A percentile compares a stretch with the other conserved stretches of the same genome.
Evolutionary conservation across 2,888 invertebrate species (phyloP).

Genomic region (Aethes cnicana): DNA sequence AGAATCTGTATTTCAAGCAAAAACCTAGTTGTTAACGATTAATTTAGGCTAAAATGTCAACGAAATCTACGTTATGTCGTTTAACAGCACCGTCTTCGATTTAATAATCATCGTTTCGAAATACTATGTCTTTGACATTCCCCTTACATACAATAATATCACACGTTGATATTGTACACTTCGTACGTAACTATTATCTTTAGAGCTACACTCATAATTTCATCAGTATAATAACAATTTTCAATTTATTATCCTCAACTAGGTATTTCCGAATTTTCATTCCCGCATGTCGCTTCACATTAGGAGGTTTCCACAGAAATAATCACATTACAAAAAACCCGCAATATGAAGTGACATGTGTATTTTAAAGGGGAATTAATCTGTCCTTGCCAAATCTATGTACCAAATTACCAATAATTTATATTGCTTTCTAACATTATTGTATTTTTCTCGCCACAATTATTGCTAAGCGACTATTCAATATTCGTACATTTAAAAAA

Average conservation of each 20-base stretch:
- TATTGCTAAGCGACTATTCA: constrained; percentile 41
- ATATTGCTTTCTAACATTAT: constrained; percentile 45
- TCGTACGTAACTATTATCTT: constrained; percentile 35
- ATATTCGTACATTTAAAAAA: constrained; percentile 9
- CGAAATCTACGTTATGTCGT: constrained; percentile 18
- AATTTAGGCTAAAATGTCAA: constrained; percentile 17
- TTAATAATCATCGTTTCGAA: constrained; percentile 40
- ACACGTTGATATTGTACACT: constrained; percentile 67
- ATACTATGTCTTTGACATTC: constrained; percentile 60
- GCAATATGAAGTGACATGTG: no score
- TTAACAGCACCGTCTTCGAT: constrained; percentile 44
- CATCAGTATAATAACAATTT: constrained; percentile 5
- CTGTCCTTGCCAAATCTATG: neutral
- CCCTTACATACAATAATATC: constrained; percentile 62
- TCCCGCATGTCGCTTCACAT: no score
- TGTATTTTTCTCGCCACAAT: constrained; percentile 38
- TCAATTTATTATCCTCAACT: neutral
- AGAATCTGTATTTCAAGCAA: neutral
- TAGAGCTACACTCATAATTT: constrained; percentile 8
- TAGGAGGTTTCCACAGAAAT: no score
- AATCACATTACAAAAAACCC: no score
- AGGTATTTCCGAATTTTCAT: no score
- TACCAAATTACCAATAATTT: constrained; percentile 27
- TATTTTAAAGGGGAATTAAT: no score
- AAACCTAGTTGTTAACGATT: neutral